phyloP scores from a whole-genome alignment of 2,888 invertebrate species.

The Drosophila tripunctata region DNA sequence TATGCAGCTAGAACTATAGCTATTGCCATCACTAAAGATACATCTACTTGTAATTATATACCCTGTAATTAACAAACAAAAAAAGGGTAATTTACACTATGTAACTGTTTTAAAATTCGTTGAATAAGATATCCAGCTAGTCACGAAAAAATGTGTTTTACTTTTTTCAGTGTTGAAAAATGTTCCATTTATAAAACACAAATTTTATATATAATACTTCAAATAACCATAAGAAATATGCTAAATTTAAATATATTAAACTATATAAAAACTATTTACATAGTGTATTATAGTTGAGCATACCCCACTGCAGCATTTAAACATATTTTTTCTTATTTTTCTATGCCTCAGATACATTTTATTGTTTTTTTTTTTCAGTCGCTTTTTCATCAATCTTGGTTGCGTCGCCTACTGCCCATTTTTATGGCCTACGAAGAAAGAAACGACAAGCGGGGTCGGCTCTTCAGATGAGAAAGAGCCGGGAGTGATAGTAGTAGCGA shows the following conservation, averaged over 20 bases:
- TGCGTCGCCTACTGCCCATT: conserved; percentile 50
- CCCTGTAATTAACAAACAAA: neutral
- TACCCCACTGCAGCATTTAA: neutral
- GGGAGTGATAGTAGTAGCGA: too few relatives aligned
- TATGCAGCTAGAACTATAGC: conserved; percentile 16
- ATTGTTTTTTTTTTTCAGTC: conserved; percentile 66
- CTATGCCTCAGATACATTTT: conserved; percentile 64
- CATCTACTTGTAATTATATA: conserved; percentile 1
- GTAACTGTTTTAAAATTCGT: too few relatives aligned
- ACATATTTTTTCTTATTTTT: conserved; percentile 1
- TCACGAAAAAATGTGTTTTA: too few relatives aligned
- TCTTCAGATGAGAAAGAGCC: too few relatives aligned
- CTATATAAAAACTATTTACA: neutral
- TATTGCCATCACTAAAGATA: conserved; percentile 14
- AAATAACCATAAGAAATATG: too few relatives aligned
- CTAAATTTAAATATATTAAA: too few relatives aligned
- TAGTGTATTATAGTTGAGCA: neutral
- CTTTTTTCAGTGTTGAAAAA: too few relatives aligned
- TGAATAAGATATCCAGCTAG: too few relatives aligned
- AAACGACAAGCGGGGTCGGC: neutral
- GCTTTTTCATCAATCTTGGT: conserved; percentile 77
- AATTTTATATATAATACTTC: too few relatives aligned
- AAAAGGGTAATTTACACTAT: neutral
- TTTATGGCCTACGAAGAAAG: conserved; percentile 51
- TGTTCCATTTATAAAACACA: too few relatives aligned